Evolutionary conservation across 2,113 vertebrate species (phyloP), one percentile per base, ranked within the genome.

Genomic region (Oriolus oriolus): DNA sequence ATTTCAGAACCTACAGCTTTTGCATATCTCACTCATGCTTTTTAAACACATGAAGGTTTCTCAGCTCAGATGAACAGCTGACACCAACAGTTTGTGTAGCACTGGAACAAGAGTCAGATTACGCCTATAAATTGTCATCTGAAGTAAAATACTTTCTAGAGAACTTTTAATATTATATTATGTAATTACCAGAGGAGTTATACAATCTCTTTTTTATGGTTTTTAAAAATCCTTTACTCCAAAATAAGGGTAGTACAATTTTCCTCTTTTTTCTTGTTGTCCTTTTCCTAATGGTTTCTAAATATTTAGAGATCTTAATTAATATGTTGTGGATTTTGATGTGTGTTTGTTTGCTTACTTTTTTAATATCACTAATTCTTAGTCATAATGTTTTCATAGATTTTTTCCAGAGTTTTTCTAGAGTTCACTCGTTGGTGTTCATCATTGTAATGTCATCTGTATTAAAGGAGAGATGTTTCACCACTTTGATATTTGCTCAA

Each of bases 141-240:
- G 4, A 49, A 52, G 6, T 73, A 74, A 89, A 94, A 74, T 28
- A 50, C 10, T 31, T 76, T 41, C n/a, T 31, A 69, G 18, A 70
- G 11, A 57, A 7, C 1, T 69, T 59, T 91, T 37, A 64, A 57
- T 77, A 85, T 66, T 94, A 39, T 69, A 28, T 73, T 49, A 69
- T 6, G 60, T 54, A 39, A 47, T 56, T 94, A 27, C 21, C 57
- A 18, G 9, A 35, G 10, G 24, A 61, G 18, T 52, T 56, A 54
- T 59, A 39, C 80, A 42, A n/a, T 65, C 1, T 54, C 21, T 20
- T 50, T 28, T 5, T 30, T 1, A 22, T 8, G 3, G 27, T 47
- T 37, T 37, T 45, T 16, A 0, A 0, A 5, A 49, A n/a, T 66
- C 6, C 1, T 33, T 33, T 53, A 30, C 13, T 77, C 26, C 16